These are phyloP conservation scores for Ennomos quercinarius DNA, from an alignment of 2,888 invertebrate genomes.

Conservation along the genomic window DNA sequence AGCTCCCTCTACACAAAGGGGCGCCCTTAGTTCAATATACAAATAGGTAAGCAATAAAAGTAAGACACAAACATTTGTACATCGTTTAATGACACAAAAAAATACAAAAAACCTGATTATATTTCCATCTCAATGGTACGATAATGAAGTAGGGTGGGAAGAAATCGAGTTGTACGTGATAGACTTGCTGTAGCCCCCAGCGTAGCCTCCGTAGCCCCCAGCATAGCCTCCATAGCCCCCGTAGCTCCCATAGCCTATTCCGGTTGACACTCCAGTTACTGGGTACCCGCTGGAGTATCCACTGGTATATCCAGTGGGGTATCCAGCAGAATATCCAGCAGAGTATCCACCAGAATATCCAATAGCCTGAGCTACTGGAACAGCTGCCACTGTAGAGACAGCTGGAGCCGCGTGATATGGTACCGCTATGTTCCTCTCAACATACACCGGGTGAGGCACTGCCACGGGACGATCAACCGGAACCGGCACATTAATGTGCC, in stretches of 20 bases:
- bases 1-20: no score
- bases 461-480: constrained; percentile 85
- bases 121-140: constrained; percentile 25
- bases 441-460: constrained; percentile 69
- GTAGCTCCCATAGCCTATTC: constrained; percentile 24
- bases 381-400: constrained; percentile 35
- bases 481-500: constrained; percentile 85
- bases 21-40: no score
- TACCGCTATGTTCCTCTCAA: constrained; percentile 60
- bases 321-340: constrained; percentile 21
- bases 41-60: not conserved
- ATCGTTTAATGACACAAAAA: constrained; percentile 22
- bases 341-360: constrained; percentile 25
- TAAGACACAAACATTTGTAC: constrained; percentile 20
- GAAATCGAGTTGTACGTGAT: constrained; percentile 35
- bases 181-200: constrained; percentile 30
- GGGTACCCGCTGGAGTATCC: constrained; percentile 3
- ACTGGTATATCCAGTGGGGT: constrained; percentile 2
- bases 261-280: constrained; percentile 9
- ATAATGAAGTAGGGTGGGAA: constrained; percentile 27
- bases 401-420: constrained; percentile 37
- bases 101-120: constrained; percentile 13
- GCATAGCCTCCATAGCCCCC: constrained; percentile 26
- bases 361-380: constrained; percentile 25
- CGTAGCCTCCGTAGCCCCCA: constrained; percentile 18